Conservation (phyloP, 2,888 invertebrate genomes). For the Nemotelus nigrinus region DNA sequence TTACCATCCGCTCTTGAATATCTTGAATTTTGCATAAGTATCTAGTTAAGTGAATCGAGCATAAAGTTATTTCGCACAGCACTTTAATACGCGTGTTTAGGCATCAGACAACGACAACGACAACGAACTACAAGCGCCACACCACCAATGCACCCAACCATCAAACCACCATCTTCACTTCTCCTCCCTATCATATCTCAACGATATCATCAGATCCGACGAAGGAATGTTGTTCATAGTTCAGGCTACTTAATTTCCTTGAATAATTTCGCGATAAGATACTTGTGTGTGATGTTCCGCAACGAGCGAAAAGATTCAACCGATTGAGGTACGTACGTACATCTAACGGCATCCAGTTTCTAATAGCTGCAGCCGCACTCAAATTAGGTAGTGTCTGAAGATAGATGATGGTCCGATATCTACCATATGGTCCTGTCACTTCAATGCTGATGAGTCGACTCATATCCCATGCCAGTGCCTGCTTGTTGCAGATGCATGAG, state of each 20-base stretch:
- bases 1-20: too few species aligned
- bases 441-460: slow-evolving; percentile 1
- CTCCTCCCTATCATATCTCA: too few species aligned
- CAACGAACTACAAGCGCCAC: slow-evolving; percentile 10
- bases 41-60: slow-evolving; percentile 35
- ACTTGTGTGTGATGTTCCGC: too few species aligned
- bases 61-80: slow-evolving; percentile 33
- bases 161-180: too few species aligned
- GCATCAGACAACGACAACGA: background rate
- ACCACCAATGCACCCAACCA: background rate
- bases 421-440: slow-evolving; percentile 44
- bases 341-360: background rate
- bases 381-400: slow-evolving; percentile 14
- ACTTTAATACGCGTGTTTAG: background rate
- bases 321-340: background rate
- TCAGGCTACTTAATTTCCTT: slow-evolving; percentile 33
- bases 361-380: background rate
- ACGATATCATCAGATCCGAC: too few species aligned
- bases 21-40: slow-evolving; percentile 31
- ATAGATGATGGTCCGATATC: slow-evolving; percentile 15
- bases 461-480: too few species aligned
- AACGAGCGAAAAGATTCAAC: too few species aligned
- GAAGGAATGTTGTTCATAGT: slow-evolving; percentile 16
- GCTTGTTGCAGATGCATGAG: too few species aligned
- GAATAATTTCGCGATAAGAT: slow-evolving; percentile 41